These are phyloP conservation scores for Bothrops jararaca DNA, from an alignment of 2,113 vertebrate species.

Conservation along the genomic window DNA sequence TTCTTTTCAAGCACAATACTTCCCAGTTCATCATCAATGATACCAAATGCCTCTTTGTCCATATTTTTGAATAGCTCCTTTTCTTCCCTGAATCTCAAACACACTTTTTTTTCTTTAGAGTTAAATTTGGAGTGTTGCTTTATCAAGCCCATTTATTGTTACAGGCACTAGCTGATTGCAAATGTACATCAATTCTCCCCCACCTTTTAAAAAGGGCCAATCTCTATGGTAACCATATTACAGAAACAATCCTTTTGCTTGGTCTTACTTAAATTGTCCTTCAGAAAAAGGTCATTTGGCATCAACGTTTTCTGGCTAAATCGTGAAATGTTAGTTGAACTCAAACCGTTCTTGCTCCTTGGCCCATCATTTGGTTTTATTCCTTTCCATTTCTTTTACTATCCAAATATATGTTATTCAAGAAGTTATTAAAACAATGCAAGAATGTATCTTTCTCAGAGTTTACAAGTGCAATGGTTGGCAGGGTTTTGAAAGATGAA, in stretches of 20 bases:
- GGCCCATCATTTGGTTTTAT: accelerated
- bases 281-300: slow-evolving; percentile 64
- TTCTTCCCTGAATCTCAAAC: slow-evolving; percentile 46
- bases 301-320: slow-evolving; percentile 52
- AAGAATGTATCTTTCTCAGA: slow-evolving; percentile 33
- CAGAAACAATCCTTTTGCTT: slow-evolving; percentile 61
- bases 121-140: slow-evolving; percentile 53
- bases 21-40: slow-evolving; percentile 32
- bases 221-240: slow-evolving; percentile 73
- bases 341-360: neutral
- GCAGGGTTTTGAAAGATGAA: slow-evolving; percentile 18
- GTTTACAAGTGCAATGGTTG: slow-evolving; percentile 7
- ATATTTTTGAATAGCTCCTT: slow-evolving; percentile 32
- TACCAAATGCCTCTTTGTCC: slow-evolving; percentile 20
- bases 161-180: slow-evolving; percentile 55
- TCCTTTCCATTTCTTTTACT: slow-evolving; percentile 5
- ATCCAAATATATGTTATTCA: slow-evolving; percentile 9
- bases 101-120: slow-evolving; percentile 45
- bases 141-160: slow-evolving; percentile 56
- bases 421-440: slow-evolving; percentile 49
- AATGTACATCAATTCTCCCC: slow-evolving; percentile 41
- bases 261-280: slow-evolving; percentile 68
- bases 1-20: slow-evolving; percentile 47
- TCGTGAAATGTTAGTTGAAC: slow-evolving; percentile 8
- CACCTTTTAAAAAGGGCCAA: slow-evolving; percentile 57